phyloP scores from a whole-genome alignment of 2,888 invertebrate genomes.

The Pollenia angustigena region DNA sequence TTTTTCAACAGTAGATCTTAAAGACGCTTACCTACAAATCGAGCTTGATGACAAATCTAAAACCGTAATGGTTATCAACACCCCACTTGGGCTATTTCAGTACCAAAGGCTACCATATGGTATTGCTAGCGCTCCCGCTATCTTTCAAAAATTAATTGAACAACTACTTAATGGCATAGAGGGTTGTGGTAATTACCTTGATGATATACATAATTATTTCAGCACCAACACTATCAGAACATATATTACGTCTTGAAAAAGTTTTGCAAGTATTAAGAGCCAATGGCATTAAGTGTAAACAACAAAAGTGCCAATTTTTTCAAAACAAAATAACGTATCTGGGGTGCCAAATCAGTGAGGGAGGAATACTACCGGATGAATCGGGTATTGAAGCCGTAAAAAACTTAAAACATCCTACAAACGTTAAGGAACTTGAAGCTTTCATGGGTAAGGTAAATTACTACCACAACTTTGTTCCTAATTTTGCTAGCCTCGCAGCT shows the following conservation, averaged over 20 bases:
- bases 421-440: constrained; percentile 27
- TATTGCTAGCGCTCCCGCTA: too few species aligned
- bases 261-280: constrained; percentile 40
- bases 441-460: constrained; percentile 42
- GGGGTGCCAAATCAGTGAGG: constrained; percentile 44
- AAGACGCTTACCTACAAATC: constrained; percentile 63
- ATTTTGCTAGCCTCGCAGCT: constrained; percentile 20
- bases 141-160: constrained; percentile 63
- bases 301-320: constrained; percentile 24
- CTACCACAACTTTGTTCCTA: constrained; percentile 34
- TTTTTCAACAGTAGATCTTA: constrained; percentile 66
- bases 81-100: constrained; percentile 66
- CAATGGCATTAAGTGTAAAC: constrained; percentile 18
- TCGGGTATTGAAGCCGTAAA: constrained; percentile 53
- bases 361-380: constrained; percentile 55
- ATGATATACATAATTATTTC: constrained; percentile 68
- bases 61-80: constrained; percentile 47
- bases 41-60: constrained; percentile 57
- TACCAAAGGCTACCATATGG: too few species aligned
- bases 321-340: constrained; percentile 48
- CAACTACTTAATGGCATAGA: constrained; percentile 62
- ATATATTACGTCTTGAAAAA: too few species aligned
- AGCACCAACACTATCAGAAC: constrained; percentile 27
- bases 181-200: too few species aligned
- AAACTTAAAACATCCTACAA: constrained; percentile 51